phyloP scores from a whole-genome alignment of 2,113 vertebrate genomes.

The Scomber colias region DNA sequence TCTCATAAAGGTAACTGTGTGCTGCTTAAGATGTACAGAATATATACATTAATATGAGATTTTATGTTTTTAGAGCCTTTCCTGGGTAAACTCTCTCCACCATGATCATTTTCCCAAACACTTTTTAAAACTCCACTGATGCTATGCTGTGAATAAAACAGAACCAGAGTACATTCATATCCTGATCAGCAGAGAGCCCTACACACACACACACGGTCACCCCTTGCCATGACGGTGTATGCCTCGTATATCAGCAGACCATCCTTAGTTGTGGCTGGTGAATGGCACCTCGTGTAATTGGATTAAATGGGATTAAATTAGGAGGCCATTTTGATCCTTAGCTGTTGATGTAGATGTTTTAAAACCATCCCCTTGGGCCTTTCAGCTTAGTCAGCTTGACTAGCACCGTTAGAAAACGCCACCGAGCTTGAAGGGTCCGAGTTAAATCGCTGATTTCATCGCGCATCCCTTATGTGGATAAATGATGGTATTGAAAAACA shows the following conservation, averaged over 20 bases:
- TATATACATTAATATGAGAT: background rate
- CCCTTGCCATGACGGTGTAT: background rate
- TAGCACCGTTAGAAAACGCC: constrained; percentile 14
- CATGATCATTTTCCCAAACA: background rate
- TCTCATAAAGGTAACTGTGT: constrained; percentile 60
- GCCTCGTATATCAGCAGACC: background rate
- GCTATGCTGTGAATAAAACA: background rate
- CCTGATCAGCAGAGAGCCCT: background rate
- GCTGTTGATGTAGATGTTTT: constrained; percentile 70
- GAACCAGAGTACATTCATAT: constrained; percentile 1
- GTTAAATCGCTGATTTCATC: constrained; percentile 47
- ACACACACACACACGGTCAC: constrained; percentile 11
- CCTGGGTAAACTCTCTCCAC: background rate
- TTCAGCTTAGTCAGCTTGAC: constrained; percentile 27
- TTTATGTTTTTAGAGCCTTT: background rate
- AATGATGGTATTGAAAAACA: constrained; percentile 20
- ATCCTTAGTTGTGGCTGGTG: constrained; percentile 20
- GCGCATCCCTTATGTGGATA: background rate
- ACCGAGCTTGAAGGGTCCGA: constrained; percentile 22
- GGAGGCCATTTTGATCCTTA: constrained; percentile 52
- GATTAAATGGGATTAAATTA: constrained; percentile 78
- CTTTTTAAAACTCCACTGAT: background rate
- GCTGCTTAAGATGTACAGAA: background rate
- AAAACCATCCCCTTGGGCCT: constrained; percentile 36
- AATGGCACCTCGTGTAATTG: constrained; percentile 64